Base-by-base conservation (phyloP, 2,113 vertebrate genomes). In the Vidua macroura region DNA sequence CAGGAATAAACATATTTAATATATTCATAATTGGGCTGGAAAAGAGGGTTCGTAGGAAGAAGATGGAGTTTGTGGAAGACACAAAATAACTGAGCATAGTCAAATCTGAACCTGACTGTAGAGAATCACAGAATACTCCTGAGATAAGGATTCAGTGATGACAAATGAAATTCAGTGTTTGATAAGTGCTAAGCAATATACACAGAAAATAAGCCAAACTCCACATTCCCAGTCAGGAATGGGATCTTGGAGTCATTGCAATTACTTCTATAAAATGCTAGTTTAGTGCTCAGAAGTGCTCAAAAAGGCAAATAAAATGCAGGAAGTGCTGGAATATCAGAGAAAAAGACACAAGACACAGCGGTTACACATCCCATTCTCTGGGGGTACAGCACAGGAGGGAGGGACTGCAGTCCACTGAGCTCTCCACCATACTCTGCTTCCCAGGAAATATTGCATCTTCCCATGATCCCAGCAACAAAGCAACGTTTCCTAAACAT, bases 341-440 rank as follows among this genome's bases (percentile, higher is more conserved):
- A 78, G 66, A 33, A 58, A 23, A 75, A 78, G 63, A 30, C 39
- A 39, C 2, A 1, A 76, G 85, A 46, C 27, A 35, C 21, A 7
- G n/a, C 4, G n/a, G 22, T 23, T 37, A 13, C 7, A 1, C 5
- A 7, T 49, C 3, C 23, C 25, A 19, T 4, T 10, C 48, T 21
- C 49, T 12, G n/a, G 35, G 10, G 31, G 11, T 11, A 8, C 59
- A 73, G 31, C 33, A 46, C 20, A 19, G 51, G 22, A 30, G 16
- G 52, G 24, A 39, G 21, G 8, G 11, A 9, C 15, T 5, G 0
- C 15, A 25, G 17, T 1, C 8, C 13, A 2, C 31, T 39, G 30
- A 33, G 23, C 31, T 78, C 43, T 18, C 28, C 69, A 31, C 22
- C 43, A 13, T 2, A 0, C 60, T 24, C 67, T 39, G 14, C 59